Evolutionary conservation across 1,140 invertebrate species (phyloP).

Genomic region (Sitodiplosis mosellana): DNA sequence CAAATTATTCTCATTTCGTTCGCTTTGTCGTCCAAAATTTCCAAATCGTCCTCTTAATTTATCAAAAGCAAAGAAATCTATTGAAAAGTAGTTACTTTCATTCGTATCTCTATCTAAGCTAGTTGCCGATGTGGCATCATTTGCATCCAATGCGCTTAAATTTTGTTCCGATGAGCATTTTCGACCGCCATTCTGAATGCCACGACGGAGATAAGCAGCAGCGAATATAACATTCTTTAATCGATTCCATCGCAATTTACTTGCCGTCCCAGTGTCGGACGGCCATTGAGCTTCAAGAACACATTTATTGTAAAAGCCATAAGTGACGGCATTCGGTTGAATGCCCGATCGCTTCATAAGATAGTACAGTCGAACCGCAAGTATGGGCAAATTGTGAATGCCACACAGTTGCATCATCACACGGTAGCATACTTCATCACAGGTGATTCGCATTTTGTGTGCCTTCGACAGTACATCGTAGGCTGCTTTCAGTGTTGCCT

Average conservation of each 20-base stretch:
- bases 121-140: conserved; percentile 29
- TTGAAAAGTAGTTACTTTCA: conserved; percentile 8
- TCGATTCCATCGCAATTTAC: conserved; percentile 83
- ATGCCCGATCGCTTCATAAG: conserved; percentile 90
- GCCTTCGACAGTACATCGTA: conserved; percentile 75
- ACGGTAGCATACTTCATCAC: conserved; percentile 94
- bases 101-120: conserved; percentile 24
- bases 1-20: conserved; percentile 22
- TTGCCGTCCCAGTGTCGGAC: conserved; percentile 57
- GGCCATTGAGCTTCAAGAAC: conserved; percentile 92
- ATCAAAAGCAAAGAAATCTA: conserved; percentile 36
- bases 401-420: conserved; percentile 98
- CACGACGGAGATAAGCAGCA: conserved; percentile 62
- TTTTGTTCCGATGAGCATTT: conserved; percentile 28
- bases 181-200: conserved; percentile 34
- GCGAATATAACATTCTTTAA: conserved; percentile 80
- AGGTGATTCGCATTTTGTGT: conserved; percentile 60
- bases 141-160: conserved; percentile 27
- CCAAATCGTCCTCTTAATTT: conserved; percentile 35
- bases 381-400: conserved; percentile 75
- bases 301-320: conserved; percentile 60
- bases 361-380: conserved; percentile 87
- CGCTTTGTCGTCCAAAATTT: conserved; percentile 39
- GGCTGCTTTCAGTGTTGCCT: conserved; percentile 60
- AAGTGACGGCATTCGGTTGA: conserved; percentile 94